phyloP scores from a whole-genome alignment of 2,113 vertebrate species.

The Onychostoma macrolepis region DNA sequence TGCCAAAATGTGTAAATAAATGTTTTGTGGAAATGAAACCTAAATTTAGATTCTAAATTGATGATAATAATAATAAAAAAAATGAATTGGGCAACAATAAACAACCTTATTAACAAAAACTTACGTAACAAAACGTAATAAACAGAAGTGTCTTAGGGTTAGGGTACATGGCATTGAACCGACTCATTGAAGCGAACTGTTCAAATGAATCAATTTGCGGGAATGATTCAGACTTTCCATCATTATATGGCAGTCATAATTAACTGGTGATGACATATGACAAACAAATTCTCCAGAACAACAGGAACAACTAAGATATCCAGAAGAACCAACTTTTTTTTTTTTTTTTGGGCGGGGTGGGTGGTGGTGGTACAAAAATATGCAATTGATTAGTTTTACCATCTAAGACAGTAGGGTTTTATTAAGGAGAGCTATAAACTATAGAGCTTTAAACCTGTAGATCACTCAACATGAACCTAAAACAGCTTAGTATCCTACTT shows the following conservation, averaged over 20 bases:
- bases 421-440: background rate
- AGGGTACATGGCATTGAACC: no score
- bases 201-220: background rate
- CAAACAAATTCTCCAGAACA: no score
- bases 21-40: background rate
- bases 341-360: no score
- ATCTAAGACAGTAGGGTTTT: background rate
- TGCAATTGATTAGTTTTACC: background rate
- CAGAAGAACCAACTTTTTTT: background rate
- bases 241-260: background rate
- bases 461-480: background rate
- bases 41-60: background rate
- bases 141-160: no score
- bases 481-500: background rate
- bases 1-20: background rate
- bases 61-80: no score
- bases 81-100: no score
- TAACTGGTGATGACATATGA: no score
- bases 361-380: background rate
- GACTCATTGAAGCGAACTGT: background rate
- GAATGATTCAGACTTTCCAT: background rate
- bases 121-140: no score
- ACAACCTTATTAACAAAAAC: no score
- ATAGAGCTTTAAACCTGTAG: background rate
- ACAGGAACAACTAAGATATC: no score